Evolutionary conservation across 2,113 vertebrate genomes (phyloP).

Genomic region (Hippocampus zosterae): DNA sequence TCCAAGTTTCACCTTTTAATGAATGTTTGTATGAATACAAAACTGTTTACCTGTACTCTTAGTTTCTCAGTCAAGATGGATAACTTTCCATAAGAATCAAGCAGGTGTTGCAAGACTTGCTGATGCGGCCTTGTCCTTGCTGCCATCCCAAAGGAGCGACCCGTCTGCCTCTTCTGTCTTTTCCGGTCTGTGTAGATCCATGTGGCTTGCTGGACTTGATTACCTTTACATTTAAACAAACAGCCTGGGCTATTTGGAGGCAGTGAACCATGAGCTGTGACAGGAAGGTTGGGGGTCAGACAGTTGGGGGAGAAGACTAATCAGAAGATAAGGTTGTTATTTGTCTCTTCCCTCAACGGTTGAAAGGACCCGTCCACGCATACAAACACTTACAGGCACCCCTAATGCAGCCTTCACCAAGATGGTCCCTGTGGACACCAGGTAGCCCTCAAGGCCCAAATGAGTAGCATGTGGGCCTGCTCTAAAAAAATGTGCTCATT

Average conservation of each 20-base stretch:
- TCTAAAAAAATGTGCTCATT: too few species aligned
- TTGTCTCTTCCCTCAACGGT: conserved; percentile 41
- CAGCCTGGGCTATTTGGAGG: conserved; percentile 46
- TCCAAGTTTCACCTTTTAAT: conserved; percentile 3
- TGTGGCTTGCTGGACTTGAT: conserved; percentile 51
- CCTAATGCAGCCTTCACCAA: neutral
- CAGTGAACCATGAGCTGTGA: conserved; percentile 52
- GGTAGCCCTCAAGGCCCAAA: too few species aligned
- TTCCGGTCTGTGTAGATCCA: conserved; percentile 35
- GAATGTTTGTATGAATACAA: neutral
- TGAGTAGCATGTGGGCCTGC: too few species aligned
- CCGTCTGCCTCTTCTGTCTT: conserved; percentile 38
- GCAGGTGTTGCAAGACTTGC: conserved; percentile 13
- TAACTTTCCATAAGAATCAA: conserved; percentile 10
- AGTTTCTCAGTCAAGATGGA: conserved; percentile 27
- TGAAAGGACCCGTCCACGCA: conserved; percentile 30
- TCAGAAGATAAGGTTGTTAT: conserved; percentile 50
- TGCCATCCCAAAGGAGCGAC: conserved; percentile 47
- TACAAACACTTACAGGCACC: conserved; percentile 1
- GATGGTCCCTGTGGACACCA: too few species aligned
- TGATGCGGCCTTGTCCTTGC: conserved; percentile 56
- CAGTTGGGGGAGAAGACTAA: conserved; percentile 32
- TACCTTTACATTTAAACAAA: conserved; percentile 71
- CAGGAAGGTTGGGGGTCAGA: conserved; percentile 28
- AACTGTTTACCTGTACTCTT: conserved; percentile 1